These are phyloP conservation scores for Lerema accius DNA, from an alignment of 1,140 invertebrate species.

Conservation along the genomic window DNA sequence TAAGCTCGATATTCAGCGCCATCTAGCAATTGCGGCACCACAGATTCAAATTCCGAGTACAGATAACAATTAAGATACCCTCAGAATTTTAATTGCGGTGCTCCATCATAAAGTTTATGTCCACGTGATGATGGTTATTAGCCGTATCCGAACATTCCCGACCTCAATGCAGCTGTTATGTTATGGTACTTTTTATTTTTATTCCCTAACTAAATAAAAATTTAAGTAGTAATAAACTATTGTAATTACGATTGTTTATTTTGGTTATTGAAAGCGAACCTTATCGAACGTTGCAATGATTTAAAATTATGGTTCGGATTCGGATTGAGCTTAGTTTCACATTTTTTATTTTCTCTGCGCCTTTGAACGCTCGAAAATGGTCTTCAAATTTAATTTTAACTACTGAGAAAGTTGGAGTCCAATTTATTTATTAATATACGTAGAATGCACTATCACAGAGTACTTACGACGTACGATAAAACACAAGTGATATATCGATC, in stretches of 20 bases:
- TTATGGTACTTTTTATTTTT: conserved; percentile 13
- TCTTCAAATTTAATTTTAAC: not conserved
- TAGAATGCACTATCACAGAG: conserved; percentile 17
- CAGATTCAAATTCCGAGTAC: conserved; percentile 28
- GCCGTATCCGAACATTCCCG: conserved; percentile 2
- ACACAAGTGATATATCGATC: conserved; percentile 42
- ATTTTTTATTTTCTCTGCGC: not conserved
- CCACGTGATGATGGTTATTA: conserved; percentile 19
- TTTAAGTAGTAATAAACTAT: not conserved
- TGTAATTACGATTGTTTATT: not conserved
- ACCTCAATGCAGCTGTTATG: conserved; percentile 11
- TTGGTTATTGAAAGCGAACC: too few species aligned
- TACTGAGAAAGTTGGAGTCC: not conserved
- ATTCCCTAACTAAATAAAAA: not conserved
- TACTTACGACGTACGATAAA: conserved; percentile 40
- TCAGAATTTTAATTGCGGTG: conserved; percentile 35
- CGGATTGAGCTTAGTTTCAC: not conserved
- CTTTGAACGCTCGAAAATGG: not conserved
- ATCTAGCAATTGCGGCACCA: conserved; percentile 5
- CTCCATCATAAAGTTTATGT: conserved; percentile 47
- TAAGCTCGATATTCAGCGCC: conserved; percentile 12
- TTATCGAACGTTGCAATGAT: too few species aligned
- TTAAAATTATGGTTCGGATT: too few species aligned
- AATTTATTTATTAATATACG: conserved; percentile 6
- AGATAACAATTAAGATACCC: conserved; percentile 38